Conservation (phyloP, 2,888 invertebrate species). For the Calliscelio sp. region DNA sequence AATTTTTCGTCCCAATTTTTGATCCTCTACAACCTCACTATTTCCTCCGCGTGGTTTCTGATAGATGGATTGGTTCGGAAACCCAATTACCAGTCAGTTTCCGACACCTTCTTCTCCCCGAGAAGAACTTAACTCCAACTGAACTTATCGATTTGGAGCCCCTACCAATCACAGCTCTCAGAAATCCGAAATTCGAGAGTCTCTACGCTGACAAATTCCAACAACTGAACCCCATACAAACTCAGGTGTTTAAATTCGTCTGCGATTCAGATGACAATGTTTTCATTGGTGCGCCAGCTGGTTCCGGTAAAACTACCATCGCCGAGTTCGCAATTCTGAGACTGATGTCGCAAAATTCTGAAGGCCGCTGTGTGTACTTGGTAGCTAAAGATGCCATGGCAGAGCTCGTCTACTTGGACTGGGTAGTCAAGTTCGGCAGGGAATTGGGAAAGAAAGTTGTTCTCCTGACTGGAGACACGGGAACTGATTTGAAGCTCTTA, state of each 20-base stretch:
- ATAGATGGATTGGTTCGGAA: constrained; percentile 97
- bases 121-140: constrained; percentile 88
- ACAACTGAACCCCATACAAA: constrained; percentile 99
- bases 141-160: constrained; percentile 99
- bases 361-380: constrained; percentile 96
- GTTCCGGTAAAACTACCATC: constrained; percentile 97
- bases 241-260: constrained; percentile 98
- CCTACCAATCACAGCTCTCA: constrained; percentile 95
- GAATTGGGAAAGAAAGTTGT: constrained; percentile 94
- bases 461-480: constrained; percentile 98
- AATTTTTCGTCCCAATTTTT: constrained; percentile 99
- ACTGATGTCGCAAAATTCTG: constrained; percentile 90
- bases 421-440: constrained; percentile 95
- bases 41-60: constrained; percentile 96
- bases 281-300: constrained; percentile 97
- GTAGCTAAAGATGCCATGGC: constrained; percentile 97
- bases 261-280: constrained; percentile 99
- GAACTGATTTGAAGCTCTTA: constrained; percentile 97
- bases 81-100: constrained; percentile 99
- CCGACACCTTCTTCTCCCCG: constrained; percentile 98
- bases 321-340: constrained; percentile 98
- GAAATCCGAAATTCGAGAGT: constrained; percentile 94
- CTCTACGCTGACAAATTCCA: constrained; percentile 95
- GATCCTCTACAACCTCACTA: constrained; percentile 99
- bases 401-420: constrained; percentile 95